These are phyloP conservation scores for Mixornis gularis DNA, from an alignment of 2,113 vertebrate genomes.

Conservation along the genomic window DNA sequence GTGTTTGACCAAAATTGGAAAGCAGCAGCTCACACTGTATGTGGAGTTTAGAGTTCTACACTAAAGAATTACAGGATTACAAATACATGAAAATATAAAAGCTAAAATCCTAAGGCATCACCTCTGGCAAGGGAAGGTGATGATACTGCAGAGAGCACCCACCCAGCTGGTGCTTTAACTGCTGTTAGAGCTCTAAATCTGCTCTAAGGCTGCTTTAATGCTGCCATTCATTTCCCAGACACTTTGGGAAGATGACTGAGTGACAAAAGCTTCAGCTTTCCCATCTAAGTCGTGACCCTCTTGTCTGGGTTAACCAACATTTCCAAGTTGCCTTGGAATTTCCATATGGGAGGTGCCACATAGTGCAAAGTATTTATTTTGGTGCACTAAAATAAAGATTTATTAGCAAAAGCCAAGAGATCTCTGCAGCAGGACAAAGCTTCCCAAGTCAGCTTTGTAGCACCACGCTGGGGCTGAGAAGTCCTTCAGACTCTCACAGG, in stretches of 20 bases:
- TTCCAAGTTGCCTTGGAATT: background rate
- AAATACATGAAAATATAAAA: background rate
- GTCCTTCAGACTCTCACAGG: background rate
- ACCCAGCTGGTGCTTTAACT: background rate
- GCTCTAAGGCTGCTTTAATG: background rate
- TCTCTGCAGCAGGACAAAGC: background rate
- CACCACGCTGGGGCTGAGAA: background rate
- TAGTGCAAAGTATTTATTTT: background rate
- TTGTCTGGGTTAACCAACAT: background rate
- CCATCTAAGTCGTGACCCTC: background rate
- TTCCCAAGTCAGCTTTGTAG: background rate
- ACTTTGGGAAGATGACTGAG: background rate
- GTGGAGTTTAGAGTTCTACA: background rate
- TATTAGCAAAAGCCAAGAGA: background rate
- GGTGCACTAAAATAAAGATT: background rate
- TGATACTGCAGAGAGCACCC: background rate
- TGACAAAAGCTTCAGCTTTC: background rate
- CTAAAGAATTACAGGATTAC: background rate
- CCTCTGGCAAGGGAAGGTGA: background rate
- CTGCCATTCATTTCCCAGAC: background rate
- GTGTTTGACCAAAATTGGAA: background rate
- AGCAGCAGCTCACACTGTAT: background rate
- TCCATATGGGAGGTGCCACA: background rate
- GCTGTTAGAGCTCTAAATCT: background rate
- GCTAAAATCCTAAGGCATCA: background rate